Percentiles rank a stretch among this genome's conserved stretches.
Evolutionary conservation across 2,888 invertebrate species (phyloP).

Genomic region (Autographa pulchrina): DNA sequence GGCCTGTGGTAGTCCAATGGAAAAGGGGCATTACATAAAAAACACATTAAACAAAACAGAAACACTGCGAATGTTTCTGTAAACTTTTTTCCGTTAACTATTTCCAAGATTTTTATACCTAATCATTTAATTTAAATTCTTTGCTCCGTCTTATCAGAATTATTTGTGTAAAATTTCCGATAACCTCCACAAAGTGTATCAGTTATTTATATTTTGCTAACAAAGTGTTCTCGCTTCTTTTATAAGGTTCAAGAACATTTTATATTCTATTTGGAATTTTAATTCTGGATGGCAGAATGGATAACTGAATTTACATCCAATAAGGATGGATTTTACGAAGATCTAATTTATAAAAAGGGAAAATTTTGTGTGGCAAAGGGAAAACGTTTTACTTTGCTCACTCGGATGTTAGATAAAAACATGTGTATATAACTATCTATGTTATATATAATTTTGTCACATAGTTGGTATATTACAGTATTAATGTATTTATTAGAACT

Average conservation of each 20-base stretch:
- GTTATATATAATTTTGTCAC: too few relatives aligned
- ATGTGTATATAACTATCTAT: too few relatives aligned
- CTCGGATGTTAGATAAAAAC: too few relatives aligned
- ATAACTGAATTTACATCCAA: constrained; percentile 54
- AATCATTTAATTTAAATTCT: constrained; percentile 46
- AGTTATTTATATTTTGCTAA: constrained; percentile 56
- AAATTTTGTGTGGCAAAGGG: background rate
- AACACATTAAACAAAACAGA: background rate
- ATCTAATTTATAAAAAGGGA: constrained; percentile 15
- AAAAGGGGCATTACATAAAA: background rate
- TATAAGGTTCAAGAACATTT: constrained; percentile 54
- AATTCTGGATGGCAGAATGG: constrained; percentile 52
- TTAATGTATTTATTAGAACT: too few relatives aligned
- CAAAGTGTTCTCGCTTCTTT: constrained; percentile 52
- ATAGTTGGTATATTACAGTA: too few relatives aligned
- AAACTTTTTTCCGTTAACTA: background rate
- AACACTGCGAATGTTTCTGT: background rate
- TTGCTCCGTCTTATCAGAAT: constrained; percentile 46
- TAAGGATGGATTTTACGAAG: constrained; percentile 33
- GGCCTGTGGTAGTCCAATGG: background rate
- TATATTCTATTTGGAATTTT: constrained; percentile 52
- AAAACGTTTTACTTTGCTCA: background rate
- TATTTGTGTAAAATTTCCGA: constrained; percentile 49
- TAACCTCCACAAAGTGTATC: constrained; percentile 61
- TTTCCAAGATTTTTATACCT: background rate